A percentile compares a stretch with the other conserved stretches of the same genome.
Evolutionary conservation across 2,797 vertebrate species (phyloP).

Genomic region (Tympanoctomys barrerae): DNA sequence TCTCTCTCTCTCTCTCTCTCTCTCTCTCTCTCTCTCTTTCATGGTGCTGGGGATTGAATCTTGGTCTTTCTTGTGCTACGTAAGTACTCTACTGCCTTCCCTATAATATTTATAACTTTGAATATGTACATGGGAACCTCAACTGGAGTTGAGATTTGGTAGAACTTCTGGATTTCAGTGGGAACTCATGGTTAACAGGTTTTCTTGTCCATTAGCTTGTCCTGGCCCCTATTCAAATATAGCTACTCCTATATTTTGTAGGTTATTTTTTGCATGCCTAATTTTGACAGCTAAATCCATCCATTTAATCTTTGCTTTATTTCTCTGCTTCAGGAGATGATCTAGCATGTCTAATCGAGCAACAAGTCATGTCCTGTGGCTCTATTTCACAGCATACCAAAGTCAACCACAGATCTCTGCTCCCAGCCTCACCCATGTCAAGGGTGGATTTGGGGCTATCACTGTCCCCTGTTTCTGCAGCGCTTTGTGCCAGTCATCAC

Average conservation of each 20-base stretch:
- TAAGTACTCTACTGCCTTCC: neutral
- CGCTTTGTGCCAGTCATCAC: neutral
- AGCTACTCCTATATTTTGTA: constrained; percentile 29
- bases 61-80: neutral
- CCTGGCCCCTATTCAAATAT: constrained; percentile 44
- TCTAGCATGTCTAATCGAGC: constrained; percentile 47
- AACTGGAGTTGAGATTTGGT: neutral
- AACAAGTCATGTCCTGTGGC: constrained; percentile 51
- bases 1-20: neutral
- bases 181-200: neutral
- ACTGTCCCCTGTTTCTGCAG: neutral
- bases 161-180: constrained; percentile 27
- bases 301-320: constrained; percentile 57
- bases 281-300: constrained; percentile 72
- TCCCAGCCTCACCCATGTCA: constrained; percentile 4
- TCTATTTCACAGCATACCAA: constrained; percentile 1
- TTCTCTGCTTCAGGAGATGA: constrained; percentile 73
- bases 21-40: neutral
- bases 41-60: neutral
- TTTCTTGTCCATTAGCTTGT: constrained; percentile 39
- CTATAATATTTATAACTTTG: neutral
- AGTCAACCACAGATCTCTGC: constrained; percentile 22
- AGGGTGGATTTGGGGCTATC: neutral
- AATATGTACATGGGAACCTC: neutral
- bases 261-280: constrained; percentile 63